Conservation (phyloP, 2,888 invertebrate genomes). For the Pardosa pseudoannulata region DNA sequence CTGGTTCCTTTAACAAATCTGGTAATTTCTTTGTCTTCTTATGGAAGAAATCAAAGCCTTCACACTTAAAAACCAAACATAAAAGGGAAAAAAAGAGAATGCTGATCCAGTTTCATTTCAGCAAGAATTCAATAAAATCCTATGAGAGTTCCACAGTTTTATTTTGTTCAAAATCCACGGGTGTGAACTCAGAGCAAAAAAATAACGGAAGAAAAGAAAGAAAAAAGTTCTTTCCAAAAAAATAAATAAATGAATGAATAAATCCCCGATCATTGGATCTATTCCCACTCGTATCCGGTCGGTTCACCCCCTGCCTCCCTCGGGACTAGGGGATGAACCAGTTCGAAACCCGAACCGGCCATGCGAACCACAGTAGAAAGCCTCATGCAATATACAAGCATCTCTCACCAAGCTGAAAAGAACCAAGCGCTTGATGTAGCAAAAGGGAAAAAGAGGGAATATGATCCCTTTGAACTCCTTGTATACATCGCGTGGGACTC, state of each 20-base stretch:
- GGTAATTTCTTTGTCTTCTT: too few species aligned
- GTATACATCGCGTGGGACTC: too few species aligned
- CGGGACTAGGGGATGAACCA: not conserved
- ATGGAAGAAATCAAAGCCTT: too few species aligned
- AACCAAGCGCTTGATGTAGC: too few species aligned
- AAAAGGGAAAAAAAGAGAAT: too few species aligned
- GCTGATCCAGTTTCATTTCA: too few species aligned
- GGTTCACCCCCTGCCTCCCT: not conserved
- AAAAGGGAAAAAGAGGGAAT: too few species aligned
- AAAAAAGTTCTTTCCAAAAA: not conserved
- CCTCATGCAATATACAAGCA: constrained; percentile 45
- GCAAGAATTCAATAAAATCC: not conserved
- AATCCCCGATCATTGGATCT: constrained; percentile 44
- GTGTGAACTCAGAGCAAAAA: not conserved
- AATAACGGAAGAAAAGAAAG: not conserved
- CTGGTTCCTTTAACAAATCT: too few species aligned
- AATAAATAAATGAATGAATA: constrained; percentile 52
- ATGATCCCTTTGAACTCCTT: too few species aligned
- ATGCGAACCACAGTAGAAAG: constrained; percentile 36
- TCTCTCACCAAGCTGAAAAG: not conserved
- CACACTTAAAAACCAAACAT: too few species aligned
- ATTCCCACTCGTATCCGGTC: constrained; percentile 29
- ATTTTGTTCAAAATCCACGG: not conserved
- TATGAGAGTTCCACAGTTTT: not conserved
- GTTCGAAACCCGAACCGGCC: constrained; percentile 38